Evolutionary conservation across 1,140 invertebrate genomes (phyloP).

Genomic region (Trichogramma pretiosum): DNA sequence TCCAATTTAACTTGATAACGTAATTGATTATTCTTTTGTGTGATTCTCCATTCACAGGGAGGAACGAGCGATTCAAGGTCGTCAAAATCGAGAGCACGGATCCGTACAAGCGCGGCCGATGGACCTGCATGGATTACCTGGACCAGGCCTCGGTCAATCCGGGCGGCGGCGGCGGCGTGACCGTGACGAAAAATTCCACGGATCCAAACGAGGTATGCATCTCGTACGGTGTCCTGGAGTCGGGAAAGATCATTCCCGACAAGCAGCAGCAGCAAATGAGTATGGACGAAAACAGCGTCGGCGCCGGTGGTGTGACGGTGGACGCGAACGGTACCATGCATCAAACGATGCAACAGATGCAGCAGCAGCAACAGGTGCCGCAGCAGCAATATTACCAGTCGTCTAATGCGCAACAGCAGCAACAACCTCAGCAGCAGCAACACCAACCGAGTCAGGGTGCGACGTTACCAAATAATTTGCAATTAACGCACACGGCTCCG

Average conservation of each 20-base stretch:
- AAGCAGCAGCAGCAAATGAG: constrained; percentile 4
- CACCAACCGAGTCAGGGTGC: constrained; percentile 39
- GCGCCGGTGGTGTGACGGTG: constrained; percentile 13
- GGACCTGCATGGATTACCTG: constrained; percentile 92
- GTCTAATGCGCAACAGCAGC: constrained; percentile 21
- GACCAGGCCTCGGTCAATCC: constrained; percentile 68
- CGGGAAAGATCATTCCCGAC: constrained; percentile 30
- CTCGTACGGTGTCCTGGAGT: constrained; percentile 43
- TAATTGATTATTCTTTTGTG: too few species aligned
- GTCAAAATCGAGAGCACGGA: constrained; percentile 94
- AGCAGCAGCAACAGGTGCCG: constrained; percentile 19
- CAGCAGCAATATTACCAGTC: constrained; percentile 32
- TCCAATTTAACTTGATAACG: too few species aligned
- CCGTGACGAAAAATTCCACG: constrained; percentile 34
- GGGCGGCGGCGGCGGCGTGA: too few species aligned
- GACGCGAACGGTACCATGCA: constrained; percentile 38
- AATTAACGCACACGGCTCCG: constrained; percentile 45
- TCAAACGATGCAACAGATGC: constrained; percentile 31
- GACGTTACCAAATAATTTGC: constrained; percentile 51
- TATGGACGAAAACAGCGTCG: constrained; percentile 3
- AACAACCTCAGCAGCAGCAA: constrained; percentile 28
- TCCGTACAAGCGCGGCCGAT: constrained; percentile 85
- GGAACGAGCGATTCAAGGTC: constrained; percentile 85
- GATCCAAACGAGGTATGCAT: constrained; percentile 44
- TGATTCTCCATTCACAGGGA: constrained; percentile 28